Percentiles rank a stretch among this genome's conserved stretches.
These are phyloP conservation scores for Holotrichia oblita DNA, from an alignment of 1,140 invertebrate species.

Conservation along the genomic window DNA sequence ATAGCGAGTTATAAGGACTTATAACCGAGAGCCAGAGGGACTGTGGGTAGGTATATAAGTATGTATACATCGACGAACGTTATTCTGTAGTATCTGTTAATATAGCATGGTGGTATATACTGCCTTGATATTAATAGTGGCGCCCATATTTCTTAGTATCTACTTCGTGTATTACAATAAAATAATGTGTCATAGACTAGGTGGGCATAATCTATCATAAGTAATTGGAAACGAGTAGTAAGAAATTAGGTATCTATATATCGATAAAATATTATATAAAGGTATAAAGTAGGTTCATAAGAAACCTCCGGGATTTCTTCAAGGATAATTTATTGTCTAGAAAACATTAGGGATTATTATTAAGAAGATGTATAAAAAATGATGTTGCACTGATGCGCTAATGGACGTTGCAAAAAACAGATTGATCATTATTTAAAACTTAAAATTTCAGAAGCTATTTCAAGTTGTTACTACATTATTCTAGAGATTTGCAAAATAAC, in stretches of 20 bases:
- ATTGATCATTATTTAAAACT: no score
- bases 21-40: background rate
- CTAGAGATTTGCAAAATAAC: no score
- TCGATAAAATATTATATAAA: background rate
- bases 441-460: no score
- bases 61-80: background rate
- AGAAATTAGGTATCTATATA: background rate
- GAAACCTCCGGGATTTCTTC: background rate
- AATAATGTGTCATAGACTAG: background rate
- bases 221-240: background rate
- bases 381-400: no score
- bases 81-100: background rate
- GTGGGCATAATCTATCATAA: conserved; percentile 31
- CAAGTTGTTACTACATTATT: no score
- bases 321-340: background rate
- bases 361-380: no score
- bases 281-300: background rate
- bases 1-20: background rate
- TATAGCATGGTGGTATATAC: no score
- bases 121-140: background rate
- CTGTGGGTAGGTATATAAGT: background rate
- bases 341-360: no score
- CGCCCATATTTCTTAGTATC: background rate
- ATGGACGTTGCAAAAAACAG: no score
- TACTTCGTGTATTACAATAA: conserved; percentile 13